These are phyloP conservation scores for Conus betulinus DNA, from an alignment of 1,140 invertebrate species.

Conservation along the genomic window DNA sequence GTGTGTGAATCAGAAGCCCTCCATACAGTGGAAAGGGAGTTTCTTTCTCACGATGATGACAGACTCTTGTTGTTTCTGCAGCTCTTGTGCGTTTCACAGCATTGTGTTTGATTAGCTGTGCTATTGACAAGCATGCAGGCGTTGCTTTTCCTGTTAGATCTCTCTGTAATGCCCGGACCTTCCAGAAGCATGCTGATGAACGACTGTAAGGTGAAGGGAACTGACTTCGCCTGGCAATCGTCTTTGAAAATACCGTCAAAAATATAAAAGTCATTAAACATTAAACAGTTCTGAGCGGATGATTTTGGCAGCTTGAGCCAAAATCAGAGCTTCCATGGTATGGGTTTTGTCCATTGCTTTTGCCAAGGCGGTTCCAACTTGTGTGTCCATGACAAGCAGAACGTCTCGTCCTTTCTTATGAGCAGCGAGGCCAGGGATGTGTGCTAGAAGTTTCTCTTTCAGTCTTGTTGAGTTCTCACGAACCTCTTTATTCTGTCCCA, in stretches of 20 bases:
- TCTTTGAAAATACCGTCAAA: neutral
- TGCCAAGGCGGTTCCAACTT: neutral
- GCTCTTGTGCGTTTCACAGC: slow-evolving; percentile 11
- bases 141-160: neutral
- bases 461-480: slow-evolving; percentile 2
- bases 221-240: neutral
- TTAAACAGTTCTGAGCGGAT: neutral
- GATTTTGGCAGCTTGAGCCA: slow-evolving; percentile 4
- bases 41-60: slow-evolving; percentile 8
- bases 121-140: slow-evolving; percentile 5
- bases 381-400: neutral
- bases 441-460: slow-evolving; percentile 4
- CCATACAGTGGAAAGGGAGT: slow-evolving; percentile 14
- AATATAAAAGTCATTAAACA: neutral
- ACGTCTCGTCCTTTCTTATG: slow-evolving; percentile 11
- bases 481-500: neutral
- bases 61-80: neutral
- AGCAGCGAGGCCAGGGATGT: slow-evolving; percentile 11
- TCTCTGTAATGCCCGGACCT: slow-evolving; percentile 13
- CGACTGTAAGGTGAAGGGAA: neutral
- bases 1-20: slow-evolving; percentile 8
- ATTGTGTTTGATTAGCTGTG: slow-evolving; percentile 9
- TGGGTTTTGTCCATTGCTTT: slow-evolving; percentile 13
- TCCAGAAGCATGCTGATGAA: neutral
- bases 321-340: neutral